Evolutionary conservation across 2,113 vertebrate genomes (phyloP).

Genomic region (Bolborhynchus lineola): DNA sequence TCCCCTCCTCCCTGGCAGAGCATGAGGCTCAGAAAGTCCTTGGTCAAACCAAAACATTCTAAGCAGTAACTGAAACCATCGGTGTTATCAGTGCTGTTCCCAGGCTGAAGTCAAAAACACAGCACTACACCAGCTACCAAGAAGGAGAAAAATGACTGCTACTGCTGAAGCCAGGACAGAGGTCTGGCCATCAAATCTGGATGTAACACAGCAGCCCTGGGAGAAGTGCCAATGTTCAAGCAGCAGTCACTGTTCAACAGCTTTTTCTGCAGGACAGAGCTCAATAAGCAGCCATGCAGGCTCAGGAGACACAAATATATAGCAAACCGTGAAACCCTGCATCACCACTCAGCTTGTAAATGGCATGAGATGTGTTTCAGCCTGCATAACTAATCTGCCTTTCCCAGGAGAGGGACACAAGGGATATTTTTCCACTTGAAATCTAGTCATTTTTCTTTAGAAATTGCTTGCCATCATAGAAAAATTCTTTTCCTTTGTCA

Average conservation of each 20-base stretch:
- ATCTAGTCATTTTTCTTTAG: neutral
- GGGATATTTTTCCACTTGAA: neutral
- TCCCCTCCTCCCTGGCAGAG: no score
- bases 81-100: no score
- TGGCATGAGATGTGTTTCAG: neutral
- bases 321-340: neutral
- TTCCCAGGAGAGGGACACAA: neutral
- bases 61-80: no score
- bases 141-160: no score
- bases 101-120: no score
- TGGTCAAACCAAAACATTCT: no score
- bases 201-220: neutral
- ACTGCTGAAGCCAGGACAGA: no score
- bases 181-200: neutral
- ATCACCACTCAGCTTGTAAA: neutral
- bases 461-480: neutral
- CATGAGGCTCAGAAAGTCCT: no score
- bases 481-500: neutral
- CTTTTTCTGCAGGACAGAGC: neutral
- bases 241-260: neutral
- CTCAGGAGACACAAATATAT: neutral
- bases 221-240: neutral
- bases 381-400: neutral
- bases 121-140: no score
- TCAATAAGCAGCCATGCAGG: neutral